Evolutionary conservation across 2,113 vertebrate genomes (phyloP).

Genomic region (Ariopsis seemanni): DNA sequence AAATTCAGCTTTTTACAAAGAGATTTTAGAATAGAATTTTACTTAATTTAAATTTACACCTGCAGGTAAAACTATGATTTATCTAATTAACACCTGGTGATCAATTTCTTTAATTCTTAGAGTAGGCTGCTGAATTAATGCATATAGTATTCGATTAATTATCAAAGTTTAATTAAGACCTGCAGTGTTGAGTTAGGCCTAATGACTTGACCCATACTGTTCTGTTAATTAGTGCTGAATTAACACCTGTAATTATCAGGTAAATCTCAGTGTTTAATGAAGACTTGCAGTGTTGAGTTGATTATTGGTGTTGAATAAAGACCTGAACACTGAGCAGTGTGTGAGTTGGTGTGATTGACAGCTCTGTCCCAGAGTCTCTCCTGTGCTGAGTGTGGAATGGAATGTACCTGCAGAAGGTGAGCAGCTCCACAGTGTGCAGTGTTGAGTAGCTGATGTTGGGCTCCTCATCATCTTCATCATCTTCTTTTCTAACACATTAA

Average conservation of each 20-base stretch:
- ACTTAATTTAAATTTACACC: background rate
- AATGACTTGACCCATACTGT: too few relatives aligned
- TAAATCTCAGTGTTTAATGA: background rate
- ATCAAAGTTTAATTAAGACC: background rate
- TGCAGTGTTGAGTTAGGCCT: too few relatives aligned
- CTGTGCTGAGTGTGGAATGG: background rate
- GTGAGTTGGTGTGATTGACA: background rate
- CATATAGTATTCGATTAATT: background rate
- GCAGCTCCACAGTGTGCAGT: background rate
- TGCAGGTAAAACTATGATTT: background rate
- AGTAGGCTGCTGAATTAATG: background rate
- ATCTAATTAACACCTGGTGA: background rate
- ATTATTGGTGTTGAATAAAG: background rate
- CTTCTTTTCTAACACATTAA: background rate
- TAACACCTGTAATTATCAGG: background rate
- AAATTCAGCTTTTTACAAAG: too few relatives aligned
- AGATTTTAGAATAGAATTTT: too few relatives aligned
- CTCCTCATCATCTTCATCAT: slow-evolving; percentile 7
- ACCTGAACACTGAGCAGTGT: background rate
- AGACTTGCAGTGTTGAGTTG: background rate
- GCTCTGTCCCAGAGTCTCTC: background rate
- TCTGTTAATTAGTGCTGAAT: too few relatives aligned
- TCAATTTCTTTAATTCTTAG: background rate
- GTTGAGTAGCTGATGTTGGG: background rate
- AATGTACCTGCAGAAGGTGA: slow-evolving; percentile 5